phyloP scores from a whole-genome alignment of 1,140 invertebrate genomes.

The Phenacoccus solenopsis region DNA sequence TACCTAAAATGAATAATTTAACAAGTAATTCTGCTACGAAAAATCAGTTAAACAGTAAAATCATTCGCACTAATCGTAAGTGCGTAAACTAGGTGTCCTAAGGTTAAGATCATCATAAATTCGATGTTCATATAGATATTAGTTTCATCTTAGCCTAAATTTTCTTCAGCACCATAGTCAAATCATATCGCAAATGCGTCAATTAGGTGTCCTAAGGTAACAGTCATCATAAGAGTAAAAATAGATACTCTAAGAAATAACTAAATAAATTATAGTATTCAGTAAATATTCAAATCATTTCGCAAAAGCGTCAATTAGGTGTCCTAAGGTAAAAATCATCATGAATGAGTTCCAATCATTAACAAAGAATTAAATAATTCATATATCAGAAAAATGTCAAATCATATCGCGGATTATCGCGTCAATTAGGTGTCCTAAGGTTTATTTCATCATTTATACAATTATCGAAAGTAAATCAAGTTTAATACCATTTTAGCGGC shows the following conservation, averaged over 20 bases:
- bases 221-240: background rate
- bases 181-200: background rate
- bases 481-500: slow-evolving; percentile 99
- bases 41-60: no score
- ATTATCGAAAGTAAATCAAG: no score
- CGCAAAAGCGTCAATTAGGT: background rate
- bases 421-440: background rate
- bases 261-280: no score
- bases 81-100: background rate
- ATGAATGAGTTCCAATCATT: background rate
- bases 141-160: background rate
- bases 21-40: no score
- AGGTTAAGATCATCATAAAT: background rate
- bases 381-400: no score
- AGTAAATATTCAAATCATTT: background rate
- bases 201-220: slow-evolving; percentile 1
- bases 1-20: no score
- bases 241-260: no score
- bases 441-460: no score
- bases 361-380: no score
- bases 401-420: background rate
- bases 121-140: no score
- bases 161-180: background rate
- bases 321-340: background rate
- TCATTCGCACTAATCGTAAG: no score